Conservation (phyloP, 2,113 vertebrate species). For the Perca flavescens region DNA sequence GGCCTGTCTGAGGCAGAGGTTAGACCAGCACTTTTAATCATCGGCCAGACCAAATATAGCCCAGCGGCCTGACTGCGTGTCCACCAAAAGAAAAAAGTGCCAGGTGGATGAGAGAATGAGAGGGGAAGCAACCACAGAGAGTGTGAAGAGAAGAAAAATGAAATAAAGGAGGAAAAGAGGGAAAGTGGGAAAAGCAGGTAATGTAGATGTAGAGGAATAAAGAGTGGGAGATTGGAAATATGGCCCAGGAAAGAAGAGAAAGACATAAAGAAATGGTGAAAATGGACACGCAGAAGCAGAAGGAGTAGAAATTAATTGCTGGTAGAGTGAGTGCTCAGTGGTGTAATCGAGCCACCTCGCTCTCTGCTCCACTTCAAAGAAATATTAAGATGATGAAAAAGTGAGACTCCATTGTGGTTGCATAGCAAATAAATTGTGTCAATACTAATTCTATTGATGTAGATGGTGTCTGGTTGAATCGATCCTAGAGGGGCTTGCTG, state of each 20-base stretch:
- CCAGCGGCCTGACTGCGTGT: slow-evolving; percentile 57
- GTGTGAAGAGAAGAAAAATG: slow-evolving; percentile 3
- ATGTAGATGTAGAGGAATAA: slow-evolving; percentile 43
- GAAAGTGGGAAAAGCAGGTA: slow-evolving; percentile 51
- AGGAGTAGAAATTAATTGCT: slow-evolving; percentile 60
- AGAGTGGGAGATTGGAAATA: slow-evolving; percentile 7
- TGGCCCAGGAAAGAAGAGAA: slow-evolving; percentile 14
- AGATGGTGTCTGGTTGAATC: slow-evolving; percentile 78
- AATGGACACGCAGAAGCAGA: slow-evolving; percentile 37
- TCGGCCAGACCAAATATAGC: slow-evolving; percentile 84
- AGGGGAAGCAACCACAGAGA: slow-evolving; percentile 34
- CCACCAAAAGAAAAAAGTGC: slow-evolving; percentile 50
- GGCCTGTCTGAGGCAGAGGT: slow-evolving; percentile 85
- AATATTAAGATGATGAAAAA: slow-evolving; percentile 77
- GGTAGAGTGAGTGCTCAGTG: slow-evolving; percentile 48
- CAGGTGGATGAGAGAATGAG: slow-evolving; percentile 52
- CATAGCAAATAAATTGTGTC: slow-evolving; percentile 79
- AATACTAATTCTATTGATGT: slow-evolving; percentile 83
- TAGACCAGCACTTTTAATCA: slow-evolving; percentile 87
- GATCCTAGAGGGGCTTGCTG: slow-evolving; percentile 70
- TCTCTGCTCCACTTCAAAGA: slow-evolving; percentile 55
- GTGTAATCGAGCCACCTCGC: slow-evolving; percentile 66
- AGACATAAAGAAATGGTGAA: slow-evolving; percentile 19
- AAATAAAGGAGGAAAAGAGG: slow-evolving; percentile 17
- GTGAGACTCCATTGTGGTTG: slow-evolving; percentile 73